Evolutionary conservation across 2,797 vertebrate genomes (phyloP), one percentile per base, ranked within the genome.

Genomic region (Anabas testudineus): DNA sequence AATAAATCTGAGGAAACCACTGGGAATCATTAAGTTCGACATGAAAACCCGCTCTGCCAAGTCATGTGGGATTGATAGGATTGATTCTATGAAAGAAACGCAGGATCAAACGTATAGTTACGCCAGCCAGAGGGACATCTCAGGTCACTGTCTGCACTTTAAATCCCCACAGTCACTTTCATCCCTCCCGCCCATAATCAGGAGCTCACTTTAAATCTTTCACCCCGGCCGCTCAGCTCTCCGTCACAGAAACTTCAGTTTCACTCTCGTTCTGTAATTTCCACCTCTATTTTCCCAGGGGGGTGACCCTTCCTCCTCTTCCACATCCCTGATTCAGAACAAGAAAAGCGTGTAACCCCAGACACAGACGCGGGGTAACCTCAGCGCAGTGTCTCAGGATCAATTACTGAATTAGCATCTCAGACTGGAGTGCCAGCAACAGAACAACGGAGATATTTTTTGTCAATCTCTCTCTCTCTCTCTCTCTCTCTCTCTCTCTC

Each of bases 371-470:
- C 55, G 49, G 3, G 47, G 63, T 51, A 73, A 76, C 76, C 42
- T 54, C 67, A 73, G 78, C 22, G 2, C 61, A 69, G 48, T 14
- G 7, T 78, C 56, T 67, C 67, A 52, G 83, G 87, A 88, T 91
- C 88, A 77, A 43, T 92, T 90, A 87, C 88, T 72, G 57, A 85
- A 90, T 92, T 90, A 84, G 80, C 89, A 90, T 91, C 72, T 32
- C 67, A 85, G 80, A 70, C 88, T 9, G 26, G 47, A 85, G 63
- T n/a, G 53, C 66, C 74, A 70, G 74, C 70, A 76, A 73, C 61
- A 63, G 61, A 78, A 78, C 54, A 68, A 74, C 30, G 54, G 52
- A 75, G 41, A 67, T 71, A 56, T 78, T 76, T 54, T 52, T 66
- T 59, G 67, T 77, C 58, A 64, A 69, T 62, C 48, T 51, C 64